Evolutionary conservation across 2,888 invertebrate genomes (phyloP), one percentile per base, ranked within the genome.

Genomic region (Drosophila pseudotalamancana): DNA sequence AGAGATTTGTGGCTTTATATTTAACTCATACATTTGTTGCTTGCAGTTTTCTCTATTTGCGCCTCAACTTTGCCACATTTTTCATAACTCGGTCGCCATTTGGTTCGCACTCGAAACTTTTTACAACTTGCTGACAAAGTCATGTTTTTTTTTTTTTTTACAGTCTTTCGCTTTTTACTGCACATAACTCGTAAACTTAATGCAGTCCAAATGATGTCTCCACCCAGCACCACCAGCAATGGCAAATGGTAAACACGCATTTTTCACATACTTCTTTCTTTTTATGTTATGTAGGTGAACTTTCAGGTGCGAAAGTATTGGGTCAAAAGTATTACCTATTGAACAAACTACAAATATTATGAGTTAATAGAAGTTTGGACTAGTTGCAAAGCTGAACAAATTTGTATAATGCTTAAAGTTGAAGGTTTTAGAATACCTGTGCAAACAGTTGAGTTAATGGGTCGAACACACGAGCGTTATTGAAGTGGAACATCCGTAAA

Each of bases 71-170:
- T 68, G 40, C 59, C 54, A 40, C 64, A 79, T 75, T 79, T 75
- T 79, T 83, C 80, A 80, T 79, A 69, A 76, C 57, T 64, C 59
- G 32, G 70, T 50, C 60, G 66, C 66, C 72, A 55, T 27, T 50
- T 31, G 55, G 21, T 54, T 23, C 29, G n/a, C 18, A 39, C 29
- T 23, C 2, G 55, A 78, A 82, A 64, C 72, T 85, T 67, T 56
- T 49, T 61, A 61, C 82, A 84, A 71, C 67, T 71, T 56, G 71
- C 78, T 54, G 70, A 72, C 72, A 72, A 72, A 74, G 72, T 72
- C 57, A 12, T 45, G 9, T 6, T 25, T 8, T 25, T 25, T 25
- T 25, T 25, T 25, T 34, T 61, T 55, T 50, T 70, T 40, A 72
- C 48, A 39, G 61, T 67, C 27, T 39, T 60, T 31, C 18, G 16